Base-by-base conservation (phyloP, 2,797 vertebrate species). In the Adelosebastes latens region DNA sequence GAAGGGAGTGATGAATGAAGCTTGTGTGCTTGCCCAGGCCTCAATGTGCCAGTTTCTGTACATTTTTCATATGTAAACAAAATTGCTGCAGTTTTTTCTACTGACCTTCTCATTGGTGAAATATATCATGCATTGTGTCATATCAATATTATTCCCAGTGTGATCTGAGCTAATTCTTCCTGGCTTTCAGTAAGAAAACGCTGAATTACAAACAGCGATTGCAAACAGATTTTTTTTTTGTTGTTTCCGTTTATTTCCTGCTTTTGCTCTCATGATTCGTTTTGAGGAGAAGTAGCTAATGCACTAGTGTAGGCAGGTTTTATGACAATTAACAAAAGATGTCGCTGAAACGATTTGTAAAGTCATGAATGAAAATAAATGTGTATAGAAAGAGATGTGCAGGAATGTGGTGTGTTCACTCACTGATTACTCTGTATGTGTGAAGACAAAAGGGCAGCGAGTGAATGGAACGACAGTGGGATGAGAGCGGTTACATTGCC, bases 351-450 rank as follows among this genome's bases (percentile, higher is more conserved):
- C 86, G 9, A 87, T 87, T 89, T 96, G 93, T 93, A 88, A 93
- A 89, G 72, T 88, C 74, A 79, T 74, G 69, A 82, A 79, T 69
- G 8, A 88, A 73, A 96, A 95, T 95, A 95, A 95, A 96, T 86
- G 84, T 92, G 90, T 88, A 88, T 84, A 89, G 69, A 91, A 87
- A 71, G 22, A 84, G 62, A 67, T 29, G 25, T 71, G 22, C 65
- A 53, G 62, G 64, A 60, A 81, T 83, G 60, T 75, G 39, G 66
- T 77, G 69, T 86, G 69, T 85, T 81, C 22, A 29, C 64, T 90
- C 58, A 12, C 29, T 90, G 6, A 72, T 84, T 75, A 32, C 53
- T 81, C 55, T 29, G 31, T 49, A 14, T 77, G 75, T 67, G 77
- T 59, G 49, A 18, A 65, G 63, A 83, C 61, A 82, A 87, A 82